These are phyloP conservation scores for Myodes glareolus DNA, from an alignment of 2,113 vertebrate species.

Conservation along the genomic window DNA sequence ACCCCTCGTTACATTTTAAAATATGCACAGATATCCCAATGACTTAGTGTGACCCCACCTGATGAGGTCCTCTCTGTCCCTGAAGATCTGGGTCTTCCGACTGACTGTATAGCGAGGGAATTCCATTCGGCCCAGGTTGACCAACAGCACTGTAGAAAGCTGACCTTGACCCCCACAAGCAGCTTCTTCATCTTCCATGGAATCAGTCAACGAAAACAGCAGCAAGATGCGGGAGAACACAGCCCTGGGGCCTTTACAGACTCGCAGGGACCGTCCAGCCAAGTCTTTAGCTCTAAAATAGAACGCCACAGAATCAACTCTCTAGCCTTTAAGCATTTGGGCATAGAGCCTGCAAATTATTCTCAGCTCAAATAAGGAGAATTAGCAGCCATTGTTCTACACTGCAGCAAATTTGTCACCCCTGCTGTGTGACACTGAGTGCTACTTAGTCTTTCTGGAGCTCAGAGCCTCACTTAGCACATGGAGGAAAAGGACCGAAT, in stretches of 20 bases:
- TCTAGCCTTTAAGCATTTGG: not conserved
- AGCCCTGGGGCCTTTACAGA: slow-evolving; percentile 87
- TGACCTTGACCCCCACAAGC: slow-evolving; percentile 92
- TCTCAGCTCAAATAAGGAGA: not conserved
- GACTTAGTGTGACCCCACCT: slow-evolving; percentile 83
- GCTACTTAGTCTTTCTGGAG: not conserved
- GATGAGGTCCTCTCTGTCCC: slow-evolving; percentile 94
- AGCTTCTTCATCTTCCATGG: slow-evolving; percentile 93
- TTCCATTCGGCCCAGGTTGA: slow-evolving; percentile 90
- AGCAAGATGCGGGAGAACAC: slow-evolving; percentile 94
- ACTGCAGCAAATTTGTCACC: not conserved
- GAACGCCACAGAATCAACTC: not conserved
- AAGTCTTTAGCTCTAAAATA: slow-evolving; percentile 90
- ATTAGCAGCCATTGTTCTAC: not conserved
- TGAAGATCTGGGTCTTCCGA: slow-evolving; percentile 90
- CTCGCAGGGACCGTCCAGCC: slow-evolving; percentile 89
- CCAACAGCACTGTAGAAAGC: slow-evolving; percentile 93
- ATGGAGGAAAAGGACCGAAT: not conserved
- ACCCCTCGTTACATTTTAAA: not conserved
- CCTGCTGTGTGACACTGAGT: not conserved
- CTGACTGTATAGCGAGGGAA: slow-evolving; percentile 92
- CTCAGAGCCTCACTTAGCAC: not conserved
- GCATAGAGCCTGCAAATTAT: not conserved
- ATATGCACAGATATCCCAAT: not conserved
- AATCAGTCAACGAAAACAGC: slow-evolving; percentile 93